These are phyloP conservation scores for Semnornis frantzii DNA, from an alignment of 2,113 vertebrate species.

Conservation along the genomic window DNA sequence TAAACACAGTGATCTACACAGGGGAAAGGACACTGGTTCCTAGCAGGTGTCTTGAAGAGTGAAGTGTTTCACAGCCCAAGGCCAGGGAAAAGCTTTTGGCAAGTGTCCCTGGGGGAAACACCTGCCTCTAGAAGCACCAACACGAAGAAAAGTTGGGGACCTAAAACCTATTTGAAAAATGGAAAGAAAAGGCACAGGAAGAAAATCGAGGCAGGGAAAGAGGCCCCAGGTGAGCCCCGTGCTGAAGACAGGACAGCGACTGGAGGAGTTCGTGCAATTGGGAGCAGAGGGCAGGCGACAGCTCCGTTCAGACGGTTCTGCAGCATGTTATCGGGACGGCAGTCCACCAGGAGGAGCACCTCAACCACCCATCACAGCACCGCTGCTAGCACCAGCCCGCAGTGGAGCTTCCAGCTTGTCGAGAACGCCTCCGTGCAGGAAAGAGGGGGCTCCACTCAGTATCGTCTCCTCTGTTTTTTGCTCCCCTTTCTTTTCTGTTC, in stretches of 20 bases:
- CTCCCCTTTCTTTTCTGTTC: not conserved
- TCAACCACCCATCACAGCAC: not conserved
- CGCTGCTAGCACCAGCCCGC: not conserved
- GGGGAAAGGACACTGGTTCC: not conserved
- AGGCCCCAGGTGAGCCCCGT: not conserved
- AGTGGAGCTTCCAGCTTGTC: not conserved
- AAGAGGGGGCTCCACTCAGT: not conserved
- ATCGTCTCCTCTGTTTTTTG: constrained; percentile 43
- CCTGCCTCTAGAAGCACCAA: not conserved
- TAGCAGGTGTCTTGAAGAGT: not conserved
- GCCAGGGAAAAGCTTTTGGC: not conserved
- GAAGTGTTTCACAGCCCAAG: not conserved
- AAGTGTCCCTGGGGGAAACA: not conserved
- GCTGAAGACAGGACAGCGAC: not conserved
- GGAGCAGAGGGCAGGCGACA: not conserved
- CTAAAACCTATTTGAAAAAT: not conserved
- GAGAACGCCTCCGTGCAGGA: not conserved
- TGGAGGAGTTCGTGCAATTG: fast-evolving
- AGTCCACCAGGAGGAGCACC: not conserved
- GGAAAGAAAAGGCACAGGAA: not conserved
- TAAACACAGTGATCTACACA: not conserved
- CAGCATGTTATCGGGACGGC: not conserved
- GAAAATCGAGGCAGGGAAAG: fast-evolving
- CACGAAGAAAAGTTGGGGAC: not conserved
- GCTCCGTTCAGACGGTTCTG: not conserved